Conservation (phyloP, 2,113 vertebrate genomes). For the Copsychus sechellarum region DNA sequence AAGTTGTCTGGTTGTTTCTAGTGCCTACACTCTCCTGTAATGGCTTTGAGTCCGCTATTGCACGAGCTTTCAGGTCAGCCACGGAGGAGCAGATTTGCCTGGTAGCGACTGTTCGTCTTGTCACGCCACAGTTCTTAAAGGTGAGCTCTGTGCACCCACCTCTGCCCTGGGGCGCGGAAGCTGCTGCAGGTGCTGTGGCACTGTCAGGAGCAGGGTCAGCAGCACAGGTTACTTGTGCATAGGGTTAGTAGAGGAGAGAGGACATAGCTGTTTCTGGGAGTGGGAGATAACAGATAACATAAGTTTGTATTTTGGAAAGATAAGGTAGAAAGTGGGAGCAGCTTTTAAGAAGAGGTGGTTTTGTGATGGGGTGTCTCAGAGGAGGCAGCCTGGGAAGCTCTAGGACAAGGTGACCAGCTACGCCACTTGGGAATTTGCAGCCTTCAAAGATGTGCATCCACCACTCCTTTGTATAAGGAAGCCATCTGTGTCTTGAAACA, state of each 20-base stretch:
- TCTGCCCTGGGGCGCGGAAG: not conserved
- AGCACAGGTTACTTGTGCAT: not conserved
- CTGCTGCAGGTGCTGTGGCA: not conserved
- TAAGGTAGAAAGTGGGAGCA: accelerated
- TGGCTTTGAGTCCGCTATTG: conserved; percentile 79
- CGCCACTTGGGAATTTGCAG: not conserved
- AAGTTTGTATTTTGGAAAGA: not conserved
- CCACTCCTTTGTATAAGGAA: not conserved
- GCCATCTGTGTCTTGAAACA: too few relatives aligned
- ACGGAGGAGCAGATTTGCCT: conserved; percentile 89
- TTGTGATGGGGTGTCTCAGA: accelerated
- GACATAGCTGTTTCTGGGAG: accelerated
- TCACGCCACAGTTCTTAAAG: conserved; percentile 83
- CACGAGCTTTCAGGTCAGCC: conserved; percentile 81
- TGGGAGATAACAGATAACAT: accelerated
- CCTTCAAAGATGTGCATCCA: not conserved
- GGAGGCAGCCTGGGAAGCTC: not conserved
- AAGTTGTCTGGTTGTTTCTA: conserved; percentile 64
- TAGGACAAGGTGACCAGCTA: not conserved
- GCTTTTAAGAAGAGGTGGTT: not conserved
- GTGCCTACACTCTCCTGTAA: conserved; percentile 87
- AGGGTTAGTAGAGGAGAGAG: not conserved
- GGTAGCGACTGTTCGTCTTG: conserved; percentile 86
- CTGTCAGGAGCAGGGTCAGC: too few relatives aligned
- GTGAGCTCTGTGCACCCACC: conserved; percentile 62